phyloP scores from a whole-genome alignment of 2,113 vertebrate genomes.

The Sardina pilchardus region DNA sequence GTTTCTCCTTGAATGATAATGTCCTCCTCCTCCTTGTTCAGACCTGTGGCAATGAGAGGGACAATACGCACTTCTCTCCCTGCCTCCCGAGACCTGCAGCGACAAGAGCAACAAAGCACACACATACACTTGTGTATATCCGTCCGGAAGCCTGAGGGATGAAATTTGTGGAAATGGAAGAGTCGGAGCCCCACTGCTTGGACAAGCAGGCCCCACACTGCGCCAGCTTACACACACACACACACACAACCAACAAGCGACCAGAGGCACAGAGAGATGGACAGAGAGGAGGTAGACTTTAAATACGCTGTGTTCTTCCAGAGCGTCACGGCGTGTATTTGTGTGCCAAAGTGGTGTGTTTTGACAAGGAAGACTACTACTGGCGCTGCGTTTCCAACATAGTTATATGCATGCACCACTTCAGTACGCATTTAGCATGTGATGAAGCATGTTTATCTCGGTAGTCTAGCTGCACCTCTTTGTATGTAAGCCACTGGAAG shows the following conservation, averaged over 20 bases:
- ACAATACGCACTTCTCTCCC: not conserved
- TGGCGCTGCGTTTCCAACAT: not conserved
- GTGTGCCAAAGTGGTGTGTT: not conserved
- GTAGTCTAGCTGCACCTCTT: not conserved
- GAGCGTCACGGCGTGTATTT: not conserved
- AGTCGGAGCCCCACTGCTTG: not conserved
- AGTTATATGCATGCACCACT: not conserved
- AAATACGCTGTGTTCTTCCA: not conserved
- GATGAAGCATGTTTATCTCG: not conserved
- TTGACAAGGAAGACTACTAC: constrained; percentile 4
- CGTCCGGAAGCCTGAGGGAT: not conserved
- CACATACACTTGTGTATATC: not conserved
- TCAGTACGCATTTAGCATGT: not conserved
- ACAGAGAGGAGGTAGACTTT: constrained; percentile 7
- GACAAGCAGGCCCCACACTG: constrained; percentile 5
- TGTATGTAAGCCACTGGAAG: not conserved
- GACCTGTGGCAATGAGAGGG: not conserved
- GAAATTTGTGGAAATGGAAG: not conserved
- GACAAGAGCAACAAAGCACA: not conserved
- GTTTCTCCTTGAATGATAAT: not conserved
- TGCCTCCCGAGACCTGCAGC: not conserved
- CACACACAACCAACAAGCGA: constrained; percentile 15
- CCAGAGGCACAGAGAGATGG: not conserved
- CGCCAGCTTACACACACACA: constrained; percentile 1
- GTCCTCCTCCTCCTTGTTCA: not conserved